Percentiles rank a stretch among this genome's conserved stretches.
These are phyloP conservation scores for Mellilla xanthometata DNA, from an alignment of 2,888 invertebrate species.

Conservation along the genomic window DNA sequence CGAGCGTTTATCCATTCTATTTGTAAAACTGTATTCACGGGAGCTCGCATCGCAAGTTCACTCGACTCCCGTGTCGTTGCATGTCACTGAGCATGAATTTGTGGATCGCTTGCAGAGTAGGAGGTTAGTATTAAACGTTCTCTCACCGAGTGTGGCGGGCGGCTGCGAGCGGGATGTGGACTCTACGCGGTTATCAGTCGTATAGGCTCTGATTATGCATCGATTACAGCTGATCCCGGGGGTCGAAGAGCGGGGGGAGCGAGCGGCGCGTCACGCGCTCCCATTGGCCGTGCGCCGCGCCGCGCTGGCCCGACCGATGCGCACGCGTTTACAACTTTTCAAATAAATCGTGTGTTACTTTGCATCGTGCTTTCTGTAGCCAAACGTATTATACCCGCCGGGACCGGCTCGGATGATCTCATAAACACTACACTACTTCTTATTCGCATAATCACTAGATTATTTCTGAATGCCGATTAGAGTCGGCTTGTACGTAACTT, in stretches of 20 bases:
- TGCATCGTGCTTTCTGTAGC: too few relatives aligned
- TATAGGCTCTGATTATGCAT: slow-evolving; percentile 48
- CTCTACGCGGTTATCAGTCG: slow-evolving; percentile 50
- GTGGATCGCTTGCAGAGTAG: background rate
- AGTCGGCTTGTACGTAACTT: too few relatives aligned
- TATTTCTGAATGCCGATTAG: too few relatives aligned
- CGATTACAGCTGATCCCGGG: slow-evolving; percentile 52
- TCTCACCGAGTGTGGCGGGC: slow-evolving; percentile 35
- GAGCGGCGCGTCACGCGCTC: slow-evolving; percentile 20
- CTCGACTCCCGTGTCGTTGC: slow-evolving; percentile 12
- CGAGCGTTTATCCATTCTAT: slow-evolving; percentile 13
- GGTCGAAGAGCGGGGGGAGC: slow-evolving; percentile 21
- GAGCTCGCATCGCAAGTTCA: slow-evolving; percentile 4
- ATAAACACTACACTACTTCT: background rate
- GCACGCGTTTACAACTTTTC: slow-evolving; percentile 40
- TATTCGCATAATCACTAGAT: too few relatives aligned
- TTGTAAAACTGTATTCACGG: slow-evolving; percentile 16
- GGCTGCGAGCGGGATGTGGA: slow-evolving; percentile 3
- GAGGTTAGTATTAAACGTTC: slow-evolving; percentile 23
- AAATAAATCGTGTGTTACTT: too few relatives aligned
- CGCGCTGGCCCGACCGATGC: slow-evolving; percentile 53
- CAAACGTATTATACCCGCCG: background rate
- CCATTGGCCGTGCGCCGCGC: slow-evolving; percentile 47
- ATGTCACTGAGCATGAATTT: too few relatives aligned
- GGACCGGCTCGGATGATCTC: background rate